phyloP scores from a whole-genome alignment of 2,113 vertebrate species.

The Serranochromis macrocephalus region DNA sequence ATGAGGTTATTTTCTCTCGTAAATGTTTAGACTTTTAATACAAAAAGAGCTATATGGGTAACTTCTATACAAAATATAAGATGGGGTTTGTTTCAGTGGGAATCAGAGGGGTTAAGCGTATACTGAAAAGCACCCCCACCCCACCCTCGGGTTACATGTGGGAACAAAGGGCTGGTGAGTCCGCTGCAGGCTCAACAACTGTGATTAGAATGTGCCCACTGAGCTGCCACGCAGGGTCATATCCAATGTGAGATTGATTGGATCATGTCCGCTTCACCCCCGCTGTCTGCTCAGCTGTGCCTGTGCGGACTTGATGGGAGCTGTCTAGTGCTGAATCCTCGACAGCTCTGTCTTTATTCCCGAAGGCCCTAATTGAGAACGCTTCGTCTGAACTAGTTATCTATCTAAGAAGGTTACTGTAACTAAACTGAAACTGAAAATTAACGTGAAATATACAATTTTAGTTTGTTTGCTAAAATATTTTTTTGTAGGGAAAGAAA shows the following conservation, averaged over 20 bases:
- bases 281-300: not conserved
- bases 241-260: conserved; percentile 29
- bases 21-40: not conserved
- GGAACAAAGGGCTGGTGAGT: not conserved
- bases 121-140: not conserved
- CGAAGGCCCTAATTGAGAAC: not conserved
- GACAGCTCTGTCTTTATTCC: not conserved
- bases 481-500: not conserved
- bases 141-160: not conserved
- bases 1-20: not conserved
- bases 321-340: conserved; percentile 43
- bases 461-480: not conserved
- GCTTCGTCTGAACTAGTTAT: not conserved
- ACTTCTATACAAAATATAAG: not conserved
- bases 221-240: conserved; percentile 32
- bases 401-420: not conserved
- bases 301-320: not conserved
- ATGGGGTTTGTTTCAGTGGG: not conserved
- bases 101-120: not conserved
- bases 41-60: not conserved
- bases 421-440: not conserved
- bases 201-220: conserved; percentile 30
- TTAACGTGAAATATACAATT: not conserved
- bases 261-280: not conserved
- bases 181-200: not conserved